Base-by-base conservation (phyloP, 2,888 invertebrate genomes). In the Tigriopus californicus region DNA sequence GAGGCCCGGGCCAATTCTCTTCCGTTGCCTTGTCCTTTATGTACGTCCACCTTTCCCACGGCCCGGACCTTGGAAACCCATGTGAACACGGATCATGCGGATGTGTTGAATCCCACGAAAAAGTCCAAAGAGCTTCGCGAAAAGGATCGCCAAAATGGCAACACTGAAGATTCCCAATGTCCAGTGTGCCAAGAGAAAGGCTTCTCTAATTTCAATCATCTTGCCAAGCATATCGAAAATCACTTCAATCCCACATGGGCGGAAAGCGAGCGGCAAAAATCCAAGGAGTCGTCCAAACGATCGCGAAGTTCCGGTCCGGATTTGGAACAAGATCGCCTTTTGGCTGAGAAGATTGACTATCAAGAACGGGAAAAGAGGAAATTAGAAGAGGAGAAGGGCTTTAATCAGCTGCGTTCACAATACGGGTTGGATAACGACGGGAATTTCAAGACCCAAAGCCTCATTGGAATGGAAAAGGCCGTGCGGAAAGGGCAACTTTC, bases 371-470 rank as follows among this genome's bases (percentile, higher is more conserved):
- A 44, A 22, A 15, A 24, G 15, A 33, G 54, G 10, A 41, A 41
- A 18, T 18, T 42, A 5, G 56, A 44, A 33, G 56, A 56, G 44
- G n/a, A 22, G 22, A 42, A 25, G 20, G 44, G 44, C 25, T 56
- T 54, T 56, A 15, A 40, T 8, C 58, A 42, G 15, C 41, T 61
- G 1, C 66, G 81, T 77, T 86, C 85, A 1, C 85, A 86, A 69
- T 88, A 87, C 67, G 88, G 88, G 1, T 88, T 89, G 88, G 86
- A 86, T 68, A 84, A 85, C 68, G 84, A 85, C 66, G 85, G 83
- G 6, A 85, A 83, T 66, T 86, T 81, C 71, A 74, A 80, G 52
- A 81, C 83, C 66, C 82, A 87, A 62, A 83, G 83, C 22, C 80
- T 83, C 15, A 80, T 80, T 62, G 83, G 84, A 67, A 78, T 88